These are phyloP conservation scores for Crepidodera aurea DNA, from an alignment of 2,888 invertebrate species.

Conservation along the genomic window DNA sequence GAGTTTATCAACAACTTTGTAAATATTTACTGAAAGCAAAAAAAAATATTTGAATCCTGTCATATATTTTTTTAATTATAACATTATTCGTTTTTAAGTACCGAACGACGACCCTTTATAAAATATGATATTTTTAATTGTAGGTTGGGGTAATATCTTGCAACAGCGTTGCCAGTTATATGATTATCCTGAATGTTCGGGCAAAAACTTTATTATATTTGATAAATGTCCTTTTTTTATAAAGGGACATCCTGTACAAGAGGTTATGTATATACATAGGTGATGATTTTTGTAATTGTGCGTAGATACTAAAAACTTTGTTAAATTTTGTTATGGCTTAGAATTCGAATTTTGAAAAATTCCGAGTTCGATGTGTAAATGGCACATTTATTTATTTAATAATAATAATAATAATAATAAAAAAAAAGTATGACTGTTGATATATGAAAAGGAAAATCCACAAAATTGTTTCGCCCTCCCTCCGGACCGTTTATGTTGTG, in stretches of 20 bases:
- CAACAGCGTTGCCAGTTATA: no score
- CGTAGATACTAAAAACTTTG: slow-evolving; percentile 16
- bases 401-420: no score
- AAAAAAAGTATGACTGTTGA: slow-evolving; percentile 36
- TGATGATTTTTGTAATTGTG: neutral
- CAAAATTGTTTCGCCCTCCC: slow-evolving; percentile 38
- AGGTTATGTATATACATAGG: slow-evolving; percentile 35
- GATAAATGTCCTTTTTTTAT: no score
- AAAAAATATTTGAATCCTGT: slow-evolving; percentile 22
- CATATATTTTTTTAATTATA: slow-evolving; percentile 35
- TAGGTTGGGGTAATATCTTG: no score
- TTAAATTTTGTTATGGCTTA: slow-evolving; percentile 52
- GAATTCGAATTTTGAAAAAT: slow-evolving; percentile 36
- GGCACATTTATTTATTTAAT: slow-evolving; percentile 49
- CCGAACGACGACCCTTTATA: neutral
- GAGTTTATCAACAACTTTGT: slow-evolving; percentile 34
- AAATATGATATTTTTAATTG: neutral
- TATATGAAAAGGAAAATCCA: slow-evolving; percentile 24
- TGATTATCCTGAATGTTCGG: no score
- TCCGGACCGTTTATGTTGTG: slow-evolving; percentile 44
- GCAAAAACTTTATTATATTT: no score
- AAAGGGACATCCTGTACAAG: slow-evolving; percentile 10
- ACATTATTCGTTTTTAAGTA: slow-evolving; percentile 36
- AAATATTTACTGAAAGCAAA: slow-evolving; percentile 36
- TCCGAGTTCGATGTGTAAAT: slow-evolving; percentile 43